phyloP scores from a whole-genome alignment of 2,888 invertebrate genomes.

The Cantharis nigra region DNA sequence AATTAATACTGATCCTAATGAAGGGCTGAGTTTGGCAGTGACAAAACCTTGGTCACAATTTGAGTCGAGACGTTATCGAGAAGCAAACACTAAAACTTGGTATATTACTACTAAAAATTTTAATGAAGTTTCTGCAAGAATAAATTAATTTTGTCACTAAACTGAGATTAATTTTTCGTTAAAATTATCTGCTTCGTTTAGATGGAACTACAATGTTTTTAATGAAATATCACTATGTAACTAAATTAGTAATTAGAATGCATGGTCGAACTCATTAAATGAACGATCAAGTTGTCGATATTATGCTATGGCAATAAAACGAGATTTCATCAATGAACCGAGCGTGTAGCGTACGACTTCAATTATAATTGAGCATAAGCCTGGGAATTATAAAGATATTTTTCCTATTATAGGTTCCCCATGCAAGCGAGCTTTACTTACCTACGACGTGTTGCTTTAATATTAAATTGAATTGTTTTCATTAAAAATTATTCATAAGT shows the following conservation, averaged over 20 bases:
- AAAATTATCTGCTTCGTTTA: background rate
- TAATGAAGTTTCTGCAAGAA: background rate
- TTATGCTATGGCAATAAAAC: background rate
- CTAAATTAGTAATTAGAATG: background rate
- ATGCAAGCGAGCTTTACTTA: background rate
- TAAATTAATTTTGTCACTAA: background rate
- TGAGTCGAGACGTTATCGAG: no score
- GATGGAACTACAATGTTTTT: background rate
- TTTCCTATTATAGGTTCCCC: no score
- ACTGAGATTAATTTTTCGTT: background rate
- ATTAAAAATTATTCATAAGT: background rate
- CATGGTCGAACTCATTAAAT: background rate
- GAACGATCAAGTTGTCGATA: background rate
- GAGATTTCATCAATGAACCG: background rate
- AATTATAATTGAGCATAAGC: background rate
- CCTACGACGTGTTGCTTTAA: background rate
- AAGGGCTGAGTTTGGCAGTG: no score
- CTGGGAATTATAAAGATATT: background rate
- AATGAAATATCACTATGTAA: background rate
- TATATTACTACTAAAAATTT: background rate
- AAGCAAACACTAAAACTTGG: no score
- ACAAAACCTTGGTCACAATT: no score
- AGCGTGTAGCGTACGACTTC: background rate
- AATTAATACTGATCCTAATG: no score
- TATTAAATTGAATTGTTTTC: background rate